Percentiles rank a stretch among this genome's conserved stretches.
Evolutionary conservation across 2,113 vertebrate genomes (phyloP).

Genomic region (Saguinus midas): DNA sequence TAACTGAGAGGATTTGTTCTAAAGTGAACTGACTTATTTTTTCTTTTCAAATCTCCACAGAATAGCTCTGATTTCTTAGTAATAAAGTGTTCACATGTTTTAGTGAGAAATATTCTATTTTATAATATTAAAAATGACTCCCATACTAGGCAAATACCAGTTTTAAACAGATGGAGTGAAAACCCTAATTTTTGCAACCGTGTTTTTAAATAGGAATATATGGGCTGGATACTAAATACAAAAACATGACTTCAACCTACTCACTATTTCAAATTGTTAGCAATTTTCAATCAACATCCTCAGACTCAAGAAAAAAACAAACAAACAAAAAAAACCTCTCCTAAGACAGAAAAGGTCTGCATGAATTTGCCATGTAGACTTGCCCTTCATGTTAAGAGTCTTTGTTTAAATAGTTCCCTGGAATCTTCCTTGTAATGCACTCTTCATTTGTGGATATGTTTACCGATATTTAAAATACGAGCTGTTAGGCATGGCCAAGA

Average conservation of each 20-base stretch:
- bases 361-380: conserved; percentile 46
- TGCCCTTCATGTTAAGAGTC: conserved; percentile 42
- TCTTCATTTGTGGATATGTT: conserved; percentile 66
- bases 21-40: conserved; percentile 41
- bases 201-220: conserved; percentile 75
- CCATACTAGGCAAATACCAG: conserved; percentile 61
- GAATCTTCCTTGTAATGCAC: conserved; percentile 65
- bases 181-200: conserved; percentile 67
- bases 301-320: conserved; percentile 41
- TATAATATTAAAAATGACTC: conserved; percentile 64
- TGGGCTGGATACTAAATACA: conserved; percentile 54
- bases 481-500: conserved; percentile 60
- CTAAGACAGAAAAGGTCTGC: conserved; percentile 12
- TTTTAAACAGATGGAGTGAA: conserved; percentile 73
- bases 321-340: conserved; percentile 24
- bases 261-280: conserved; percentile 60
- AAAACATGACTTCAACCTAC: conserved; percentile 53
- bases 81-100: conserved; percentile 14
- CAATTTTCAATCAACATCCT: conserved; percentile 62
- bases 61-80: conserved; percentile 53
- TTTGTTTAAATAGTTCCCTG: conserved; percentile 41
- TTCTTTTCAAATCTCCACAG: conserved; percentile 47
- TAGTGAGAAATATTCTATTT: conserved; percentile 62
- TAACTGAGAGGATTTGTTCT: neutral
- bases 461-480: conserved; percentile 69